Conservation (phyloP, 2,888 invertebrate genomes). For the Rhingia campestris region DNA sequence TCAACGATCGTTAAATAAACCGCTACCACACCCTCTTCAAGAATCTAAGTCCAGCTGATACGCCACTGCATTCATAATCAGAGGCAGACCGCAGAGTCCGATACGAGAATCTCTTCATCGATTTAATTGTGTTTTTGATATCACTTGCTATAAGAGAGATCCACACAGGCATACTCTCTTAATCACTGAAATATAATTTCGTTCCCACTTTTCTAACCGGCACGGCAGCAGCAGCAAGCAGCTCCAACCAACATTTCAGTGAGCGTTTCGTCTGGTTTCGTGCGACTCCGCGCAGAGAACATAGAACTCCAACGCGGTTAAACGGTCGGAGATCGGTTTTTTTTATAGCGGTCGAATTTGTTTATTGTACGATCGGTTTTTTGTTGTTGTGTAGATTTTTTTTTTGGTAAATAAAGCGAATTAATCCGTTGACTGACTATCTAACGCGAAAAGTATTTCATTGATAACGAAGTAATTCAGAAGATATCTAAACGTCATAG, state of each 20-base stretch:
- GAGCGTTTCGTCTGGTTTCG: conserved; percentile 29
- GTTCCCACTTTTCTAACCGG: background rate
- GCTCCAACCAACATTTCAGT: conserved; percentile 38
- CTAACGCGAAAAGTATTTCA: conserved; percentile 19
- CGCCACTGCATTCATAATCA: conserved; percentile 49
- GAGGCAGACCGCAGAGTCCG: conserved; percentile 5
- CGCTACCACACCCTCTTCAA: conserved; percentile 60
- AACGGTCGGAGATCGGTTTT: conserved; percentile 10
- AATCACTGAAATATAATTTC: background rate
- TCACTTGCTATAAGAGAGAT: background rate
- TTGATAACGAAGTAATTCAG: conserved; percentile 25
- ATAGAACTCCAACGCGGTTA: background rate
- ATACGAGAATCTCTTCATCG: conserved; percentile 6
- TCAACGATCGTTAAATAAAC: conserved; percentile 43
- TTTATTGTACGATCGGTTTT: conserved; percentile 21
- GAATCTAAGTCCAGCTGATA: conserved; percentile 46
- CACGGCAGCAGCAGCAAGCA: background rate
- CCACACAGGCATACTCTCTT: conserved; percentile 9
- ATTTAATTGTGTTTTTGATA: conserved; percentile 8
- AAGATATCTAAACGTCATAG: too few relatives aligned
- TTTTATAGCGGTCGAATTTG: conserved; percentile 34
- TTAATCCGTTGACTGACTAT: conserved; percentile 24
- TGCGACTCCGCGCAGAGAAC: background rate
- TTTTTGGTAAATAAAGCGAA: conserved; percentile 35
- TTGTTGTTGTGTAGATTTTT: background rate